Evolutionary conservation across 2,797 vertebrate species (phyloP).

Genomic region (Enteromius paludinosus): DNA sequence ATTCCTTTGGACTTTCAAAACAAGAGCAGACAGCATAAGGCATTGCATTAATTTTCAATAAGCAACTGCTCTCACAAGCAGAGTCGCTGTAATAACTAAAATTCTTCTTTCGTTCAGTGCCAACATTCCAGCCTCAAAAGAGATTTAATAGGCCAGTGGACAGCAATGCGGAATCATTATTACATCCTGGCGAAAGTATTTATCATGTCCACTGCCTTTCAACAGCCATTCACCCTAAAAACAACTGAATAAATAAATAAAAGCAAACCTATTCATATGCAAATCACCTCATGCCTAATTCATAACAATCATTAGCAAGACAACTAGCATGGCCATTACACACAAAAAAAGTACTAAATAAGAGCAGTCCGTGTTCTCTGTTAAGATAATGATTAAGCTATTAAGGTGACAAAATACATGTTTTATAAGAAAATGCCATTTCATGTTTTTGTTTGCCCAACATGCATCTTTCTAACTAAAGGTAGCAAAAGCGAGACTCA

Average conservation of each 20-base stretch:
- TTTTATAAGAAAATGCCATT: not conserved
- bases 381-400: not conserved
- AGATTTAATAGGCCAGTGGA: constrained; percentile 81
- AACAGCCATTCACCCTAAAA: constrained; percentile 62
- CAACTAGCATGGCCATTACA: not conserved
- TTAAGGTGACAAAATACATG: not conserved
- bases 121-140: constrained; percentile 77
- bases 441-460: not conserved
- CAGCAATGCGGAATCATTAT: constrained; percentile 78
- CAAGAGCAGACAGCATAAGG: not conserved
- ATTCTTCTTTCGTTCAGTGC: constrained; percentile 67
- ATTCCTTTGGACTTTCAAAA: constrained; percentile 9
- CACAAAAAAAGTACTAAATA: not conserved
- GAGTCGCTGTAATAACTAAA: constrained; percentile 39
- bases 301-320: constrained; percentile 26
- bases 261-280: constrained; percentile 66
- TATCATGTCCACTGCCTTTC: constrained; percentile 69
- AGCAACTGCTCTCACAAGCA: not conserved
- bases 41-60: not conserved
- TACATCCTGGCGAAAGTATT: constrained; percentile 76
- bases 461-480: not conserved
- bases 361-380: not conserved
- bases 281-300: constrained; percentile 66
- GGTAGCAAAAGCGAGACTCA: not conserved
- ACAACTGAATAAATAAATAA: constrained; percentile 40